These are phyloP conservation scores for Neocrepidodera transversa DNA, from an alignment of 2,888 invertebrate genomes.

Conservation along the genomic window DNA sequence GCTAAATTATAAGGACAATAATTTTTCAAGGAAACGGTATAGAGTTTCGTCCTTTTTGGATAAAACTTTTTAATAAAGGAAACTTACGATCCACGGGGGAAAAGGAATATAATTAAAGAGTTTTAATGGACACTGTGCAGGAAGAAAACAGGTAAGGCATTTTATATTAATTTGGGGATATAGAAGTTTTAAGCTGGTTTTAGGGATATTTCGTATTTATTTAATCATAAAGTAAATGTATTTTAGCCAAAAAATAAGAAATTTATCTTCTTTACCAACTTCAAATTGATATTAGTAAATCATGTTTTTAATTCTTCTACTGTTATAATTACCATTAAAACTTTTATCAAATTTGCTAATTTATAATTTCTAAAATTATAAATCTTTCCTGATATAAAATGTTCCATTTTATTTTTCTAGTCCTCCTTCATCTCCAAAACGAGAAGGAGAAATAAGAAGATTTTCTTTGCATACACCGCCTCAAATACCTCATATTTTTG, in stretches of 20 bases:
- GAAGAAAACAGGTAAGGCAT: slow-evolving; percentile 53
- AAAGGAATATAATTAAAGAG: slow-evolving; percentile 53
- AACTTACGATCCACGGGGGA: slow-evolving; percentile 45
- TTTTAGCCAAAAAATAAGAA: too few relatives aligned
- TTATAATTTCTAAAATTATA: too few relatives aligned
- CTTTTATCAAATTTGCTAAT: too few relatives aligned
- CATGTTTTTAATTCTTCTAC: too few relatives aligned
- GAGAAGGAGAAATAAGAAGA: slow-evolving; percentile 24
- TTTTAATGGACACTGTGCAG: slow-evolving; percentile 55
- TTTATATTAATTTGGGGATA: slow-evolving; percentile 41
- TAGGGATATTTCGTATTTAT: neutral
- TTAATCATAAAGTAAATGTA: too few relatives aligned
- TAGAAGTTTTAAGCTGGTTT: slow-evolving; percentile 3
- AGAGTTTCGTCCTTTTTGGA: slow-evolving; percentile 40
- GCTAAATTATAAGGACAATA: slow-evolving; percentile 43
- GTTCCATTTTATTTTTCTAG: slow-evolving; percentile 20
- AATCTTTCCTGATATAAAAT: too few relatives aligned
- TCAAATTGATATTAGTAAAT: too few relatives aligned
- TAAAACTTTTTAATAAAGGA: slow-evolving; percentile 52
- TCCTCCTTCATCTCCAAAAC: slow-evolving; percentile 28
- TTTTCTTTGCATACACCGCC: slow-evolving; percentile 19
- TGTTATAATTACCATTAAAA: too few relatives aligned
- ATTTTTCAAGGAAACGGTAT: slow-evolving; percentile 45
- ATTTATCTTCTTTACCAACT: too few relatives aligned
- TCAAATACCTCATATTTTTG: slow-evolving; percentile 23